phyloP scores from a whole-genome alignment of 2,888 invertebrate genomes.

The Apamea sordens region DNA sequence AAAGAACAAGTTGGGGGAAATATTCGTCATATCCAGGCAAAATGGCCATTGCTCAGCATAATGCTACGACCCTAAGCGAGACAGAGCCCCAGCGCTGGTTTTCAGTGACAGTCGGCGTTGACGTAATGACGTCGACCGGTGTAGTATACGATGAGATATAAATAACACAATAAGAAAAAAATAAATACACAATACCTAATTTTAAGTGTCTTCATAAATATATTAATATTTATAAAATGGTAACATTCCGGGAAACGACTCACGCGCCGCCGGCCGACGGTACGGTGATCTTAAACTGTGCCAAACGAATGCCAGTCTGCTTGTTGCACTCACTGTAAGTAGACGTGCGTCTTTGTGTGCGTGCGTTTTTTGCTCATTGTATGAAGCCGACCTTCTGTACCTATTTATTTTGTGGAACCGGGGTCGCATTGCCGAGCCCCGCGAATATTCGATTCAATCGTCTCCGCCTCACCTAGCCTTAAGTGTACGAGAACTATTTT shows the following conservation, averaged over 20 bases:
- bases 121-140: too few species aligned
- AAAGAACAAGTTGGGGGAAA: background rate
- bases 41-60: background rate
- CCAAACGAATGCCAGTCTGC: background rate
- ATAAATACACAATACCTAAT: too few species aligned
- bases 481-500: slow-evolving; percentile 85
- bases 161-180: too few species aligned
- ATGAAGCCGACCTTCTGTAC: slow-evolving; percentile 4
- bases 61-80: background rate
- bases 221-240: too few species aligned
- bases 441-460: slow-evolving; percentile 85
- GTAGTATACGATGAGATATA: too few species aligned
- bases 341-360: too few species aligned
- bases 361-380: background rate
- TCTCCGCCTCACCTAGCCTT: slow-evolving; percentile 72
- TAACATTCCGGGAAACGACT: too few species aligned
- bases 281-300: background rate
- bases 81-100: background rate
- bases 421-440: slow-evolving; percentile 74
- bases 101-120: background rate
- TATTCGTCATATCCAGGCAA: background rate
- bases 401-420: slow-evolving; percentile 29
- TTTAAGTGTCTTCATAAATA: too few species aligned
- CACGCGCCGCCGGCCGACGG: too few species aligned
- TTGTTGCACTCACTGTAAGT: background rate